phyloP scores from a whole-genome alignment of 2,797 vertebrate species.

The Prionace glauca region DNA sequence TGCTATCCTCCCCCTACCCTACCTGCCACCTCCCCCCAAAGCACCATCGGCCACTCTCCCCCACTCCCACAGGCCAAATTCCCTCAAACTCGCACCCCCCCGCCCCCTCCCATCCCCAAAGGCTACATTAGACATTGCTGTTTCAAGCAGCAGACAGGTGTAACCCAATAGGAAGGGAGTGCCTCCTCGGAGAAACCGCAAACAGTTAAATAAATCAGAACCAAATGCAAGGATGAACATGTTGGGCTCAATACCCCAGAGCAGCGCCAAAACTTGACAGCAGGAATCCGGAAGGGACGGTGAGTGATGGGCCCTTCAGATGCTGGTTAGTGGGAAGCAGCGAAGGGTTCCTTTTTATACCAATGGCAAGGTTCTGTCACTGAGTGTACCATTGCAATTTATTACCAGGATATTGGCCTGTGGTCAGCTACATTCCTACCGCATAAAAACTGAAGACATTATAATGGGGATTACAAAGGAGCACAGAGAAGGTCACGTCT shows the following conservation, averaged over 20 bases:
- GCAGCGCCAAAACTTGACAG: neutral
- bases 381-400: neutral
- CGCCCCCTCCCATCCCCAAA: no score
- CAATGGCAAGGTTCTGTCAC: neutral
- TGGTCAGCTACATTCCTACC: neutral
- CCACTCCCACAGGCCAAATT: no score
- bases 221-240: neutral
- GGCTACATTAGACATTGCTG: neutral
- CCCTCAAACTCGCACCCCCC: no score
- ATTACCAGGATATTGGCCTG: constrained; percentile 10
- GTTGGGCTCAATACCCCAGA: neutral
- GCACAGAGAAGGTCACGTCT: neutral
- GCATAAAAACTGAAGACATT: neutral
- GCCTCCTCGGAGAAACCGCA: no score
- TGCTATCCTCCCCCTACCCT: no score
- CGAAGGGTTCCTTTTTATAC: neutral
- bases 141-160: neutral
- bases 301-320: neutral
- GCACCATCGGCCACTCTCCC: no score
- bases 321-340: neutral
- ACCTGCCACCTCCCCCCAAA: no score
- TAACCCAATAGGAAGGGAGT: neutral
- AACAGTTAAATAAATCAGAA: neutral
- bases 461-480: neutral
- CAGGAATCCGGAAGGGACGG: neutral